Conservation (phyloP, 2,797 vertebrate species). For the Darevskia mixta region DNA sequence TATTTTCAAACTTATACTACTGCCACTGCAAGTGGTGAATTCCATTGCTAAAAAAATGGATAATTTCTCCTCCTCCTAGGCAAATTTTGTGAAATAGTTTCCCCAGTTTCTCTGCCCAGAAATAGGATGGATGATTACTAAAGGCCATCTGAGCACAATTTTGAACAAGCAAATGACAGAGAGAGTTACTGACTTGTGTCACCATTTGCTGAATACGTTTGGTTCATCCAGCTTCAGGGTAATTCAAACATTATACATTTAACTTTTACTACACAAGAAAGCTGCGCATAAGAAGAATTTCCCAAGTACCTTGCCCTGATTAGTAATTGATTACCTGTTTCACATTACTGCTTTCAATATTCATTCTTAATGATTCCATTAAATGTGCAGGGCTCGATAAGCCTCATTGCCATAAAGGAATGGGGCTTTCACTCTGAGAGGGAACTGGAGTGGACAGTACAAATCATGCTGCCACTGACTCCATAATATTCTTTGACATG, state of each 20-base stretch:
- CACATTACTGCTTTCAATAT: slow-evolving; percentile 13
- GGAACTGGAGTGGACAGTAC: slow-evolving; percentile 5
- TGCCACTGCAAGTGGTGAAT: too few species aligned
- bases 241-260: neutral
- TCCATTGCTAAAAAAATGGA: too few species aligned
- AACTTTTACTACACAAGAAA: slow-evolving; percentile 26
- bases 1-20: too few species aligned
- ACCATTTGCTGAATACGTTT: neutral
- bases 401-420: neutral
- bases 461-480: neutral
- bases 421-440: neutral
- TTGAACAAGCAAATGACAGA: too few species aligned
- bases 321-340: slow-evolving; percentile 25
- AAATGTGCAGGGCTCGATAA: slow-evolving; percentile 14
- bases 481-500: neutral
- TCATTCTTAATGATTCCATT: neutral
- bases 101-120: too few species aligned
- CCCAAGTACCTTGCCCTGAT: slow-evolving; percentile 21
- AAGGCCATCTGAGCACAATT: too few species aligned
- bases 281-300: neutral
- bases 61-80: too few species aligned
- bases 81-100: too few species aligned
- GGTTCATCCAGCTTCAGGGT: neutral
- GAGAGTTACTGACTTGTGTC: neutral
- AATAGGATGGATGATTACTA: too few species aligned